Evolutionary conservation across 2,797 vertebrate genomes (phyloP).

Genomic region (Amblyraja radiata): DNA sequence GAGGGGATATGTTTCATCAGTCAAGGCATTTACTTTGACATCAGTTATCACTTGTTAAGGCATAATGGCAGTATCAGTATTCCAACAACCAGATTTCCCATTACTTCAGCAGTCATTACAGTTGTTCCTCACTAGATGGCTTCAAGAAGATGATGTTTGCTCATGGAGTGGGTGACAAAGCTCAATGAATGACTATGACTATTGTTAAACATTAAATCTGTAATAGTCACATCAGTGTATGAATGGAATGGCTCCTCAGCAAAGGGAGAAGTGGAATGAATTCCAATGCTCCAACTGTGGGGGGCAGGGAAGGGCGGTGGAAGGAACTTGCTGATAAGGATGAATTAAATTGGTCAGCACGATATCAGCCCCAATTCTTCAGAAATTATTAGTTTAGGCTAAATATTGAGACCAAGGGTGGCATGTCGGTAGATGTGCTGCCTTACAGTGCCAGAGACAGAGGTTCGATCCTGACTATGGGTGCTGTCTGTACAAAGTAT

Average conservation of each 20-base stretch:
- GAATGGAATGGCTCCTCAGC: neutral
- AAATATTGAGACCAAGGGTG: neutral
- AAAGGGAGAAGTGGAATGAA: neutral
- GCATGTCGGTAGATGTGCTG: too few species aligned
- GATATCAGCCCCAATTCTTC: neutral
- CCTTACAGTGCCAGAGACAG: too few species aligned
- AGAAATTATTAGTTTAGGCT: neutral
- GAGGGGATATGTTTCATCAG: neutral
- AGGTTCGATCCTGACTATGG: too few species aligned
- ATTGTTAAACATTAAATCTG: neutral
- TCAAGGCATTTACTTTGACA: neutral
- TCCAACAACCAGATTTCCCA: neutral
- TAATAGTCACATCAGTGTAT: neutral
- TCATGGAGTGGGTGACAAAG: neutral
- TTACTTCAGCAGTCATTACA: neutral
- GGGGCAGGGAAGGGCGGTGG: too few species aligned
- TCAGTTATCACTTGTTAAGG: neutral
- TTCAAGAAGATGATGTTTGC: too few species aligned
- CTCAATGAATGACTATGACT: neutral
- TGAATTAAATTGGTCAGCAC: neutral
- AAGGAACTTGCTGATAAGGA: too few species aligned
- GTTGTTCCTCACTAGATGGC: slow-evolving; percentile 2
- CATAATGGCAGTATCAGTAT: neutral
- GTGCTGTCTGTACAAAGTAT: too few species aligned
- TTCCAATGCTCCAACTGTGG: too few species aligned